Conservation (phyloP, 2,797 vertebrate genomes). For the Platyrinchus mystaceus region DNA sequence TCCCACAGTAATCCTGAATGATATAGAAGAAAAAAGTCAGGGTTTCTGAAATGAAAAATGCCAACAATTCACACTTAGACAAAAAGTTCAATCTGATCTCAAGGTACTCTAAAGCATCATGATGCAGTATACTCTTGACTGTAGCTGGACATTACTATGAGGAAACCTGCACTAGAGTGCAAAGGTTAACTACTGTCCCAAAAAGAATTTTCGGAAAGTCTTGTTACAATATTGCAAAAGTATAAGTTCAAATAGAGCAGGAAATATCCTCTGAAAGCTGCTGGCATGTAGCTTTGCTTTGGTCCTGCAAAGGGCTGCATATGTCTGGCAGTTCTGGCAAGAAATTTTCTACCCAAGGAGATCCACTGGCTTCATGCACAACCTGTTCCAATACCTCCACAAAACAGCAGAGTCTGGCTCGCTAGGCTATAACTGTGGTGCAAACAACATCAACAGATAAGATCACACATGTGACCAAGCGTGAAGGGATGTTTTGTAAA, state of each 20-base stretch:
- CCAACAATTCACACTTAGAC: background rate
- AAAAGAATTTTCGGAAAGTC: background rate
- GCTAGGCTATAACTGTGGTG: background rate
- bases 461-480: fast-evolving
- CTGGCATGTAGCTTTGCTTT: fast-evolving
- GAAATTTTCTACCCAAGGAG: fast-evolving
- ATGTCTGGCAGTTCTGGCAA: background rate
- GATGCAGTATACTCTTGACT: background rate
- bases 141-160: background rate
- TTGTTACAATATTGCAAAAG: background rate
- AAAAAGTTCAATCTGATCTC: background rate
- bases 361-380: background rate
- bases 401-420: background rate
- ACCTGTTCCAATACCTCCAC: background rate
- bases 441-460: background rate
- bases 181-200: background rate
- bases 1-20: background rate
- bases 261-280: background rate
- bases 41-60: background rate
- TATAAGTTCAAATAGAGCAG: background rate
- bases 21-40: background rate
- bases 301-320: background rate
- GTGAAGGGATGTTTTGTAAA: background rate
- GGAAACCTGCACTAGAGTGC: background rate
- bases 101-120: background rate